Conservation (phyloP, 2,797 vertebrate genomes). For the Ctenosaura bakeri region DNA sequence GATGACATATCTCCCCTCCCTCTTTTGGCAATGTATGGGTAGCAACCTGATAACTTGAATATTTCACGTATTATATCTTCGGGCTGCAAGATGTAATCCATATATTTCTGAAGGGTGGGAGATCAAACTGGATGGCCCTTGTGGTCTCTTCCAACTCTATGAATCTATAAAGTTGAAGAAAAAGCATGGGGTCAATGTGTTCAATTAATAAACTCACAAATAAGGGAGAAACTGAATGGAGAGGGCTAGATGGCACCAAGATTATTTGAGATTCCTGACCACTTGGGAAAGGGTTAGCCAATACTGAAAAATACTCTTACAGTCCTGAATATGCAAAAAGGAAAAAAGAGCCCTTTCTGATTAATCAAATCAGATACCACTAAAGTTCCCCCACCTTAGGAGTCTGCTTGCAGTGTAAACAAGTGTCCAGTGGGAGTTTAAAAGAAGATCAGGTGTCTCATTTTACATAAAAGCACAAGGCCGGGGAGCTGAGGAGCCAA, state of each 20-base stretch:
- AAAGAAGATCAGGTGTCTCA: slow-evolving; percentile 42
- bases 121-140: no score
- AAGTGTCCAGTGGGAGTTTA: slow-evolving; percentile 27
- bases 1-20: no score
- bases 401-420: slow-evolving; percentile 35
- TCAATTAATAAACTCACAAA: not conserved
- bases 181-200: no score
- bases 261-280: not conserved
- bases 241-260: not conserved
- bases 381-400: not conserved
- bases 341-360: slow-evolving; percentile 6
- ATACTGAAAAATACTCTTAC: not conserved
- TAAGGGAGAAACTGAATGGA: no score
- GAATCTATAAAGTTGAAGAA: no score
- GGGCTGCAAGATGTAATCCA: not conserved
- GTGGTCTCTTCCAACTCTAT: no score
- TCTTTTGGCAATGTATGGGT: not conserved
- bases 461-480: slow-evolving; percentile 38
- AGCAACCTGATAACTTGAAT: not conserved
- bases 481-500: slow-evolving; percentile 5
- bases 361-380: slow-evolving; percentile 14
- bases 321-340: no score
- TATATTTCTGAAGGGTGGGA: no score
- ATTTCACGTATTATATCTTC: not conserved
- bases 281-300: not conserved